Percentiles rank a stretch among this genome's conserved stretches.
Conservation (phyloP, 1,140 invertebrate genomes). For the Psilanteris sp. region DNA sequence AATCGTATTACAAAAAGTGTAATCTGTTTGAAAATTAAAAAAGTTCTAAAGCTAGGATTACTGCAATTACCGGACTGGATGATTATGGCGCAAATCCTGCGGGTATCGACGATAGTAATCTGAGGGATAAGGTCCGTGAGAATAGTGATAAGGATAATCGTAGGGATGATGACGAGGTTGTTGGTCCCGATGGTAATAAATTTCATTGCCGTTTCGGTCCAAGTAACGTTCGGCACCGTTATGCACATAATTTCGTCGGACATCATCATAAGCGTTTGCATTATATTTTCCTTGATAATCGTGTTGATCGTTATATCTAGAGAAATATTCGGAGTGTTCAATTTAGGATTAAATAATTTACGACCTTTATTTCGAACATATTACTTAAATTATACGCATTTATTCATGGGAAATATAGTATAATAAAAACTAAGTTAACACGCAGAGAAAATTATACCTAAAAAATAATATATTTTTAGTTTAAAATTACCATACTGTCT, state of each 20-base stretch:
- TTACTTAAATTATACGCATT: no score
- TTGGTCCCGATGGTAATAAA: constrained; percentile 50
- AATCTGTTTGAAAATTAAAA: no score
- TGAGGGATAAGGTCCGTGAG: constrained; percentile 15
- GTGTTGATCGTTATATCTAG: constrained; percentile 76
- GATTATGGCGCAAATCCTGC: constrained; percentile 34
- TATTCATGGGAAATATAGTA: no score
- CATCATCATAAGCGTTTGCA: constrained; percentile 80
- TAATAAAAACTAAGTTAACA: no score
- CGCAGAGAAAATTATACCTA: no score
- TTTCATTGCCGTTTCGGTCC: constrained; percentile 67
- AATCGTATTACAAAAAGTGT: no score
- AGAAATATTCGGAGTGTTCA: not conserved
- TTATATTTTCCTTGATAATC: constrained; percentile 79
- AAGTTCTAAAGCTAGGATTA: no score
- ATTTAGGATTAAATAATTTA: no score
- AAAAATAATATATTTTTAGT: no score
- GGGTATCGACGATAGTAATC: constrained; percentile 43
- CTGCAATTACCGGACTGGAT: constrained; percentile 24
- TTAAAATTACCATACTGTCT: no score
- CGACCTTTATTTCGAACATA: no score
- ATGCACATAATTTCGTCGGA: constrained; percentile 76
- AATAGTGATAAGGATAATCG: constrained; percentile 34
- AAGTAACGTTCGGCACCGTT: constrained; percentile 74
- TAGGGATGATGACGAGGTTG: constrained; percentile 19